Evolutionary conservation across 2,113 vertebrate genomes (phyloP).

Genomic region (Jaculus jaculus): DNA sequence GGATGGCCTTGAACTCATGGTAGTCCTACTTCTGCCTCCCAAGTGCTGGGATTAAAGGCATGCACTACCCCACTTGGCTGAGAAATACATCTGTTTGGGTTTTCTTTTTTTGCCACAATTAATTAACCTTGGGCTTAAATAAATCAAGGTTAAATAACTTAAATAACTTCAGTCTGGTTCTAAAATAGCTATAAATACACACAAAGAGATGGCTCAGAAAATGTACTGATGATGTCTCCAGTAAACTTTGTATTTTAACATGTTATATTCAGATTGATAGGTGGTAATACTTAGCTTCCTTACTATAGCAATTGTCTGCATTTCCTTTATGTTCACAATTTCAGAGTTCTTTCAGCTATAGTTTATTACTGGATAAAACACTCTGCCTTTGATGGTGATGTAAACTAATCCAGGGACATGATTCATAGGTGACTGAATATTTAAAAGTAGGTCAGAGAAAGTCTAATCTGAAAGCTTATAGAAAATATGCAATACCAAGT

Average conservation of each 20-base stretch:
- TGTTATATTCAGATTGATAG: neutral
- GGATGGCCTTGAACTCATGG: too few species aligned
- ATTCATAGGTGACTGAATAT: neutral
- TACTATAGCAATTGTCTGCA: neutral
- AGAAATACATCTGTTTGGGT: neutral
- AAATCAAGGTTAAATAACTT: neutral
- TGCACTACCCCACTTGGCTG: too few species aligned
- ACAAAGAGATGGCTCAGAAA: neutral
- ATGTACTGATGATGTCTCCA: neutral
- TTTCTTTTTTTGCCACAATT: constrained; percentile 1
- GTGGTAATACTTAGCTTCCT: neutral
- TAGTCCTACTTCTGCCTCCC: too few species aligned
- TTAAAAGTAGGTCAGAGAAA: neutral
- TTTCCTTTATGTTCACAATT: neutral
- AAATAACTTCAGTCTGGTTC: neutral
- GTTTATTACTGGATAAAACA: neutral
- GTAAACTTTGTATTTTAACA: neutral
- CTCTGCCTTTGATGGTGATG: neutral
- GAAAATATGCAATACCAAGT: neutral
- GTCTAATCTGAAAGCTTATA: neutral
- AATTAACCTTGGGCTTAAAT: neutral
- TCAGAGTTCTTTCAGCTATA: neutral
- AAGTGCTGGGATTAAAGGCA: too few species aligned
- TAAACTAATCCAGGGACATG: neutral
- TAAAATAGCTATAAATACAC: neutral